phyloP scores from a whole-genome alignment of 2,113 vertebrate genomes.

The Sorex araneus region DNA sequence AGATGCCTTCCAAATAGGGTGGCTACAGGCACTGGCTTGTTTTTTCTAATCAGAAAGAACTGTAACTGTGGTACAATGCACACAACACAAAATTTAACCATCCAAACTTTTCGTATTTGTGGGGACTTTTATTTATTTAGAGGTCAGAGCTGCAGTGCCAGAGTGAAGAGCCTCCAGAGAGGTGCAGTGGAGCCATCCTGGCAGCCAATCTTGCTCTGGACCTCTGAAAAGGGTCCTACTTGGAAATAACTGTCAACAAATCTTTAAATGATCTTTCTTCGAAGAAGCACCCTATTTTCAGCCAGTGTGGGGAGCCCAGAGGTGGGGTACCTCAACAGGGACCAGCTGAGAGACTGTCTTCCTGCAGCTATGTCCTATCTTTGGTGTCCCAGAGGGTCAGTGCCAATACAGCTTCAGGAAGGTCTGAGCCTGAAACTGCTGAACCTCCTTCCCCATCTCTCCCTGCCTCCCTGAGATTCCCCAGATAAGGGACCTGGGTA shows the following conservation, averaged over 20 bases:
- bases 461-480: neutral
- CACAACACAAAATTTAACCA: neutral
- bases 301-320: fast-evolving
- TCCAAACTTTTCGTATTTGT: neutral
- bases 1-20: neutral
- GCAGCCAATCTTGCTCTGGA: neutral
- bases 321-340: neutral
- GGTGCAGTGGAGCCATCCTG: no score
- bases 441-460: fast-evolving
- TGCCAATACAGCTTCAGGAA: neutral
- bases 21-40: neutral
- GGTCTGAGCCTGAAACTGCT: neutral
- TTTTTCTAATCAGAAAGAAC: neutral
- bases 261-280: neutral
- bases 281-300: neutral
- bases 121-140: neutral
- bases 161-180: neutral
- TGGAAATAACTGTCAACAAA: neutral
- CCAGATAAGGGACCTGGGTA: neutral
- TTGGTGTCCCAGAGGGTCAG: neutral
- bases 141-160: no score
- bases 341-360: neutral
- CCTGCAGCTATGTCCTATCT: neutral
- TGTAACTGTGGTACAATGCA: neutral
- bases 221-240: neutral